Base-by-base conservation (phyloP, 2,113 vertebrate genomes). In the Labrus mixtus region DNA sequence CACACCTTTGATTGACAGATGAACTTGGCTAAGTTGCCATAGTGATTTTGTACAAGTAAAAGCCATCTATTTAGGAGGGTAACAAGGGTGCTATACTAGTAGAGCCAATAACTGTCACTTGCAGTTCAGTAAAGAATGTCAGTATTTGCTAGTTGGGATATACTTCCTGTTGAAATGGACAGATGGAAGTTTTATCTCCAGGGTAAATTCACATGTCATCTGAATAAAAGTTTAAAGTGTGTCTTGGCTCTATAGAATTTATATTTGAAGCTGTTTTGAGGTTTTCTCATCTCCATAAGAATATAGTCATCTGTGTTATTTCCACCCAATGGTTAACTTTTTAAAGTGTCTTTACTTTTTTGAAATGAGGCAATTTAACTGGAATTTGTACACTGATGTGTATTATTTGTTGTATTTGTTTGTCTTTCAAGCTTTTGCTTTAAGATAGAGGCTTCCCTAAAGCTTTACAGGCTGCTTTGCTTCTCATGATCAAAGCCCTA, bases 401-500 rank as follows among this genome's bases (percentile, higher is more conserved):
- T 2, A 33, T 55, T 20, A 9, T 20, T 65, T 7, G 36, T n/a
- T 16, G 33, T 33, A 29, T 64, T 48, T 73, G 10, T 29, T 25
- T 64, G 22, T 45, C 33, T 53, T 74, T 3, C 22, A 23, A 10
- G 43, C 13, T 63, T 70, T 20, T 43, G 37, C 11, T 63, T 70
- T 20, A 53, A 50, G 20, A 67, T 56, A 22, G 25, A 61, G 33
- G 58, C 48, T 46, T 55, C 36, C 7, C 57, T 12, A 61, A 59
- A 66, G 68, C 56, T 19, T 19, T 19, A 8, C 45, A 22, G 41
- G 20, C 36, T 23, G 70, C 39, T 57, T 73, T 65, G 63, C 68
- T 69, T 73, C 46, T 69, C 77, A 0, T 76, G 73, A 90, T 90
- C 75, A 90, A 87, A 90, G 90, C 75, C 45, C 6, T 10, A 29